phyloP scores from a whole-genome alignment of 1,140 invertebrate species.

The Drosophila truncata region DNA sequence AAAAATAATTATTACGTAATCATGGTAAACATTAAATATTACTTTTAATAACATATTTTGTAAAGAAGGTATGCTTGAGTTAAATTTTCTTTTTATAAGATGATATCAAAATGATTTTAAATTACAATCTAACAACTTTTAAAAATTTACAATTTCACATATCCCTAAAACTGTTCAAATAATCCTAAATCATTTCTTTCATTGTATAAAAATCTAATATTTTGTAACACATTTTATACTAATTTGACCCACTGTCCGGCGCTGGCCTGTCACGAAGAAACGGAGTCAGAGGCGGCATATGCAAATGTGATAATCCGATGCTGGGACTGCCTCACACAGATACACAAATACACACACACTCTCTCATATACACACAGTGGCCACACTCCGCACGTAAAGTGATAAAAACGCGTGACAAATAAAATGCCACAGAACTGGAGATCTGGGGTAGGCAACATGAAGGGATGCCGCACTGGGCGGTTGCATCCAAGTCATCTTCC shows the following conservation, averaged over 20 bases:
- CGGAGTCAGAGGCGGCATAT: constrained; percentile 58
- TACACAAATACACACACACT: constrained; percentile 4
- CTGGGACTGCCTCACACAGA: constrained; percentile 41
- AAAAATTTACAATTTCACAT: not conserved
- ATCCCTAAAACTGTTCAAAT: too few species aligned
- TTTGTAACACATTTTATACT: too few species aligned
- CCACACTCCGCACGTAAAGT: constrained; percentile 70
- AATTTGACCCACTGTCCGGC: constrained; percentile 12
- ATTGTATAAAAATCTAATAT: too few species aligned
- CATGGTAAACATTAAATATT: not conserved
- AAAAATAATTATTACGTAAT: not conserved
- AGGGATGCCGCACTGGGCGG: constrained; percentile 4
- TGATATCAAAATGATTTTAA: too few species aligned
- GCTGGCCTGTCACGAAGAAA: constrained; percentile 55
- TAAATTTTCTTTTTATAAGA: too few species aligned
- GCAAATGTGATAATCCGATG: constrained; percentile 84
- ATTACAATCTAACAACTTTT: too few species aligned
- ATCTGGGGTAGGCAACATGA: constrained; percentile 1
- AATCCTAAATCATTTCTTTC: not conserved
- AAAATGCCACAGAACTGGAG: constrained; percentile 65
- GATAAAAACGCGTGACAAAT: constrained; percentile 83
- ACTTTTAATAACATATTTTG: too few species aligned
- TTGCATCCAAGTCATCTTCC: constrained; percentile 42
- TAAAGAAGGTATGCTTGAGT: too few species aligned
- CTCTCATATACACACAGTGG: constrained; percentile 25